Base-by-base conservation (phyloP, 2,888 invertebrate genomes). In the Linyphia triangularis region DNA sequence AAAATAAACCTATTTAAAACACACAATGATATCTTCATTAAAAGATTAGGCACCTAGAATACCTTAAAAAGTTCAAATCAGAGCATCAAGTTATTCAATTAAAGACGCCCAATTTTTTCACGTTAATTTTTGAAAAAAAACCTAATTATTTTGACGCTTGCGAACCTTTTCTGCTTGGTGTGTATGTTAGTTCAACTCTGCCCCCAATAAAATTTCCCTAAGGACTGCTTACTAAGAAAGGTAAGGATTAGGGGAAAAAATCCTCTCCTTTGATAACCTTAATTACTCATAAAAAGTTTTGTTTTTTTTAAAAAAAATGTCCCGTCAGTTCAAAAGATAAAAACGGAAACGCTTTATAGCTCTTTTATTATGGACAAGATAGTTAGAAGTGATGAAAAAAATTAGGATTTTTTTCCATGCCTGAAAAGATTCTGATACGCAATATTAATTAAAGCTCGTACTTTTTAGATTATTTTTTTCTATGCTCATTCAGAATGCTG, bases 231-330 rank as follows among this genome's bases (percentile, higher is more conserved):
- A n/a, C n/a, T 79, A 67, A 79, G 51, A 16, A 67, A 65, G 19
- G 13, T 24, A 40, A 40, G 63, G 16, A n/a, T 6, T 10, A 10
- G 28, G 30, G 13, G n/a, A 79, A 79, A 78, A 73, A 78, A 51
- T 13, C 19, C 37, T 28, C 16, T 40, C 63, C 40, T 77, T 67
- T 79, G 78, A 79, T 79, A 79, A 43, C 67, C 78, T 65, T 79
- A 79, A 79, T 79, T 79, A 79, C 78, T 67, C 78, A 67, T 79
- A 65, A 79, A 77, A 79, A 79, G 37, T 77, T 77, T 24, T n/a
- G 63, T 67, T 79, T 79, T 67, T 67, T 67, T 6, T 24, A 51
- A 72, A n/a, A n/a, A n/a, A n/a, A n/a, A n/a, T n/a, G n/a, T 28
- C 19, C 59, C 75, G 65, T 67, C 33, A 59, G 65, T 30, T 79